Conservation (phyloP, 2,797 vertebrate species). For the Arrhamphus sclerolepis region DNA sequence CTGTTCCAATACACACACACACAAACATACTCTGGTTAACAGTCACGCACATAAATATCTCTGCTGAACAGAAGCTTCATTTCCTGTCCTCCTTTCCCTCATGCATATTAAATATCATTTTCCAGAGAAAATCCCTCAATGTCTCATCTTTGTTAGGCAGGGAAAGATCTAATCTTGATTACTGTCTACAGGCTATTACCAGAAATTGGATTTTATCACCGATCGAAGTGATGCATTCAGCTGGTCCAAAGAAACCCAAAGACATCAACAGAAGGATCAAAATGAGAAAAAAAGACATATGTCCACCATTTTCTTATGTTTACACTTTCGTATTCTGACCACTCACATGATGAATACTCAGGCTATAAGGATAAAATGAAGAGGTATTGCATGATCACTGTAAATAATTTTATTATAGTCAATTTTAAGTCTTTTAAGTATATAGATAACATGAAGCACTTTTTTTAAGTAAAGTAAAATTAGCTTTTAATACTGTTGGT, state of each 20-base stretch:
- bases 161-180: constrained; percentile 66
- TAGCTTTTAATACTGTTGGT: too few species aligned
- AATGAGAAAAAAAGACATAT: constrained; percentile 36
- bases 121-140: constrained; percentile 73
- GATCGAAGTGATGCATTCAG: constrained; percentile 46
- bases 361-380: neutral
- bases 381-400: too few species aligned
- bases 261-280: constrained; percentile 46
- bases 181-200: constrained; percentile 66
- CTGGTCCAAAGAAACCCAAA: constrained; percentile 36
- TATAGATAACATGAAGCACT: too few species aligned
- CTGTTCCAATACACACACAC: constrained; percentile 13
- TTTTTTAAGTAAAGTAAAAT: too few species aligned
- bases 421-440: too few species aligned
- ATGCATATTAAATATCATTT: constrained; percentile 78
- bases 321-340: constrained; percentile 57
- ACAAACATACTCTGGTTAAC: constrained; percentile 43
- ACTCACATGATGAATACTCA: constrained; percentile 34
- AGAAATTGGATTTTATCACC: constrained; percentile 75
- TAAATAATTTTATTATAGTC: too few species aligned
- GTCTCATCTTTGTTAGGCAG: constrained; percentile 62
- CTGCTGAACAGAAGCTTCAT: constrained; percentile 69
- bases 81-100: constrained; percentile 74
- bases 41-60: constrained; percentile 57
- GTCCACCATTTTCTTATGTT: constrained; percentile 24